Percentiles rank a stretch among this genome's conserved stretches.
These are phyloP conservation scores for Theonella swinhoei DNA, from an alignment of 37 sponge, comb jelly and placozoan species.

Conservation along the genomic window DNA sequence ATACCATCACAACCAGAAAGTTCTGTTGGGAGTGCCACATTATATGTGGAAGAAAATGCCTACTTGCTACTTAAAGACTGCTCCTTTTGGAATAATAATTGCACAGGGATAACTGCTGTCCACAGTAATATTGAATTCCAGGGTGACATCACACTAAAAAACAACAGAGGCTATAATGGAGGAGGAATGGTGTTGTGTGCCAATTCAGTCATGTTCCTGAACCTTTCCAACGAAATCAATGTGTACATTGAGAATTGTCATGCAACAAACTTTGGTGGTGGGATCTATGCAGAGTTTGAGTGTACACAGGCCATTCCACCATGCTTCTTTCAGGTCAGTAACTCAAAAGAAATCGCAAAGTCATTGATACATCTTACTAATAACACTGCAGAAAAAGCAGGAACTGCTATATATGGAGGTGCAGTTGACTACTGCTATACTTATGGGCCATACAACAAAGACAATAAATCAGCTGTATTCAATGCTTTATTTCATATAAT, in stretches of 20 bases:
- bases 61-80: background rate
- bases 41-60: background rate
- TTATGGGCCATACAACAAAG: background rate
- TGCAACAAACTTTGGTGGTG: conserved; percentile 9
- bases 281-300: conserved; percentile 5
- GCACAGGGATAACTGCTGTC: conserved; percentile 4
- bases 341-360: background rate
- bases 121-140: background rate
- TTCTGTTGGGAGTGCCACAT: background rate
- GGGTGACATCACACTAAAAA: background rate
- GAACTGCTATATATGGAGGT: conserved; percentile 17
- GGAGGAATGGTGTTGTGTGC: conserved; percentile 28
- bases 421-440: conserved; percentile 7
- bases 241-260: conserved; percentile 4
- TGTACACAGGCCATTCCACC: background rate
- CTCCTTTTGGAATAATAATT: background rate
- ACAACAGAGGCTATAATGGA: conserved; percentile 20
- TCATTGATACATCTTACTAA: background rate
- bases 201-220: background rate
- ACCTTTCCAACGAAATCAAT: background rate
- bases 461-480: background rate
- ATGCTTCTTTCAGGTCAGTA: conserved; percentile 8
- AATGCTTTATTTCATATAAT: background rate
- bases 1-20: background rate
- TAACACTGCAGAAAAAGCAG: conserved; percentile 19